A percentile compares a stretch with the other conserved stretches of the same genome.
Conservation (phyloP, 2,113 vertebrate species). For the Phasianus colchicus region DNA sequence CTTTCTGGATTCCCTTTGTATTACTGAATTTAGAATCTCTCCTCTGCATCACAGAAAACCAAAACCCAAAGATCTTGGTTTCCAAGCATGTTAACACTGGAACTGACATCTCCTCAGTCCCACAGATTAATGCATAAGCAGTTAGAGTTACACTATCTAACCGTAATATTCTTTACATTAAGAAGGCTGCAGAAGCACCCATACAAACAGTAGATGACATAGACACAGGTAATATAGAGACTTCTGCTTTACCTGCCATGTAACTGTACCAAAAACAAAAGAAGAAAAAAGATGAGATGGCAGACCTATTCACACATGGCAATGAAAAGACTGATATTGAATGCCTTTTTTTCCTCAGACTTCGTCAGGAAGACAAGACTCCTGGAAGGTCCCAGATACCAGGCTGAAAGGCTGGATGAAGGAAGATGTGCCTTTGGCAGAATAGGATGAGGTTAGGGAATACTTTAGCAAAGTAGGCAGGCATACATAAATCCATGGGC, state of each 20-base stretch:
- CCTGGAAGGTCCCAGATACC: background rate
- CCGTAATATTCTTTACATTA: background rate
- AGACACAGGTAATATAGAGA: background rate
- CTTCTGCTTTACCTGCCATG: background rate
- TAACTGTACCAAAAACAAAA: background rate
- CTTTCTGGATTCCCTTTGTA: background rate
- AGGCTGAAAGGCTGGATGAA: background rate
- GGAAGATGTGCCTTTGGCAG: background rate
- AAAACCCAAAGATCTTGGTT: background rate
- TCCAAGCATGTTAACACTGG: background rate
- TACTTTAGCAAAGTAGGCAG: background rate
- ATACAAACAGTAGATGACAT: background rate
- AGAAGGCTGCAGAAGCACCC: background rate
- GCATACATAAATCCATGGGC: background rate
- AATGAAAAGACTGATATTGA: background rate
- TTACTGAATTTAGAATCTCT: background rate
- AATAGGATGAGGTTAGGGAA: background rate
- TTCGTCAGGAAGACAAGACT: background rate
- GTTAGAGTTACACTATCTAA: background rate
- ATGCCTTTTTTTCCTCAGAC: background rate
- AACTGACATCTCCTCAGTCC: background rate
- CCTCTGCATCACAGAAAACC: background rate
- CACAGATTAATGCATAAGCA: background rate
- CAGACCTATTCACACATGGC: background rate
- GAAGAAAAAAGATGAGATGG: background rate